Evolutionary conservation across 2,888 invertebrate species (phyloP), one percentile per base, ranked within the genome.

Genomic region (Lasioglossum morio): DNA sequence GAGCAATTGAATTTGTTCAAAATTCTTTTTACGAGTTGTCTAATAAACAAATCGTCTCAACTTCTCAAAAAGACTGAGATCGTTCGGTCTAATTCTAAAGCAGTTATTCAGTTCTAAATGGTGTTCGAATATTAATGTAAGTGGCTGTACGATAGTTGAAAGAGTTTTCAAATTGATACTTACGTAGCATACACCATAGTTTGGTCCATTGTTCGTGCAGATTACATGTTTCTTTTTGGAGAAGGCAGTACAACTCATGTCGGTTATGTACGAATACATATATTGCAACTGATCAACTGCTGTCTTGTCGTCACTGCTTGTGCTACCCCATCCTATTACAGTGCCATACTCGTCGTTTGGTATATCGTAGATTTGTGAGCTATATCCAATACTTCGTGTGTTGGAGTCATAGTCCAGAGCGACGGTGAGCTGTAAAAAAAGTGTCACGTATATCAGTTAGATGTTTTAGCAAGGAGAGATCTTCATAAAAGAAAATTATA

Each of bases 121-220:
- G 23, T 53, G 53, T 48, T 4, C 48, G 19, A 48, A 48, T 7
- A 48, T 48, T 23, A 53, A 23, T 53, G 23, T 0, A 23, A 23
- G 23, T 53, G 8, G 23, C 23, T 23, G 53, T 53, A 53, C 8
- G 23, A 23, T 23, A 53, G 23, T 8, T 53, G 7, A 2, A 23
- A 23, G 53, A 53, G 53, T 53, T 53, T n/a, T n/a, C 23, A 23
- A 53, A 60, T 70, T 48, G 27, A 75, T 53, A 82, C 89, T 81
- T 87, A 89, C 89, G 5, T 63, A 53, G 63, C 89, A 88, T 34
- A 83, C 46, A 4, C 89, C 89, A 14, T 3, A 2, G 19, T 43
- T 53, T 5, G 4, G 43, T 16, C 30, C 30, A 14, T 76, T 69
- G 27, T 40, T 77, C 1, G 89, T 89, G 60, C 89, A 89, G 63